Conservation (phyloP, 2,113 vertebrate species). For the Nothocercus nigrocapillus region DNA sequence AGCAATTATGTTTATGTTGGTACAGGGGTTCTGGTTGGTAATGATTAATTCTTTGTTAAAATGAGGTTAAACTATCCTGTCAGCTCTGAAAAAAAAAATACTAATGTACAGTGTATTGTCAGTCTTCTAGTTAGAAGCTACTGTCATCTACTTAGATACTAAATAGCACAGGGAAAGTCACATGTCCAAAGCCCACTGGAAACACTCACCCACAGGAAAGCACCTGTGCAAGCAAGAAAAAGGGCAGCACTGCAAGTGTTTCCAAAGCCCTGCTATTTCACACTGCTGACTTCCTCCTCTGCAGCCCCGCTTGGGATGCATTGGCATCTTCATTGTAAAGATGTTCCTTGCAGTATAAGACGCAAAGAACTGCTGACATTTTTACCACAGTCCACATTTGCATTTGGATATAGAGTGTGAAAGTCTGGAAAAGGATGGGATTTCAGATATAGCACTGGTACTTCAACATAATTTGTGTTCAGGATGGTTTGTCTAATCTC, state of each 20-base stretch:
- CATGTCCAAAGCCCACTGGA: not conserved
- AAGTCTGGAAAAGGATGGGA: not conserved
- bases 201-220: not conserved
- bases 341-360: not conserved
- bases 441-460: not conserved
- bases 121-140: not conserved
- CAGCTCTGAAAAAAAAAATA: not conserved
- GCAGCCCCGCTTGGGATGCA: not conserved
- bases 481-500: not conserved
- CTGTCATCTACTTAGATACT: not conserved
- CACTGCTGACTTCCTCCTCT: not conserved
- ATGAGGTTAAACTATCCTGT: not conserved
- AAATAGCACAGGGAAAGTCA: not conserved
- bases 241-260: rapidly evolving
- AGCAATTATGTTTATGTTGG: not conserved
- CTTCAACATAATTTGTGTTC: not conserved
- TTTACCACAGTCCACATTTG: not conserved
- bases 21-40: not conserved
- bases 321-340: not conserved
- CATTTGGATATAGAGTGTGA: rapidly evolving
- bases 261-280: not conserved
- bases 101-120: not conserved
- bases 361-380: not conserved
- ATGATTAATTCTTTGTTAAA: not conserved
- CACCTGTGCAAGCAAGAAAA: not conserved